A percentile compares a stretch with the other conserved stretches of the same genome.
These are phyloP conservation scores for Acromyrmex echinatior DNA, from an alignment of 1,140 invertebrate genomes.

Conservation along the genomic window DNA sequence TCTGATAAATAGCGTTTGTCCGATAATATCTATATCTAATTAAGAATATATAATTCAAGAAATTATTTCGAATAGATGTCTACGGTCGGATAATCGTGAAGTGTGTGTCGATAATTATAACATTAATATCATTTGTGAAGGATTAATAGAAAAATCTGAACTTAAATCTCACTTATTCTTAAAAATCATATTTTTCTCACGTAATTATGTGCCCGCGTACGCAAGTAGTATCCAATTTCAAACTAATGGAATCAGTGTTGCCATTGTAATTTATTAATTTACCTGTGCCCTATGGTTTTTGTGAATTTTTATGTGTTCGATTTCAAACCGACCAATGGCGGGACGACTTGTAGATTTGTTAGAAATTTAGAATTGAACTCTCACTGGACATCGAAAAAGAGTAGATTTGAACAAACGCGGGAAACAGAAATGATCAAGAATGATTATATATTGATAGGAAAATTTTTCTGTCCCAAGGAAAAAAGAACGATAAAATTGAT, in stretches of 20 bases:
- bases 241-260: too few relatives aligned
- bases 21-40: background rate
- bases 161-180: background rate
- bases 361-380: background rate
- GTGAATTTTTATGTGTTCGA: background rate
- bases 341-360: background rate
- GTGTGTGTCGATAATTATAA: too few relatives aligned
- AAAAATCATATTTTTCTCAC: background rate
- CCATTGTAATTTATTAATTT: too few relatives aligned
- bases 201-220: too few relatives aligned
- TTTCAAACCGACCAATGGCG: slow-evolving; percentile 18
- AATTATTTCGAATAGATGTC: background rate
- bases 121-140: background rate
- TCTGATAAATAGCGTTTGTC: background rate
- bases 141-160: background rate
- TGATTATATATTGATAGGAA: too few relatives aligned
- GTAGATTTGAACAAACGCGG: too few relatives aligned
- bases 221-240: background rate
- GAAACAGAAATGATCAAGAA: too few relatives aligned
- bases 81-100: too few relatives aligned
- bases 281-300: too few relatives aligned
- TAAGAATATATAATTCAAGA: background rate
- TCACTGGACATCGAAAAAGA: background rate
- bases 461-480: too few relatives aligned
- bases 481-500: too few relatives aligned